These are phyloP conservation scores for Eupithecia subfuscata DNA, from an alignment of 2,888 invertebrate species.

Conservation along the genomic window DNA sequence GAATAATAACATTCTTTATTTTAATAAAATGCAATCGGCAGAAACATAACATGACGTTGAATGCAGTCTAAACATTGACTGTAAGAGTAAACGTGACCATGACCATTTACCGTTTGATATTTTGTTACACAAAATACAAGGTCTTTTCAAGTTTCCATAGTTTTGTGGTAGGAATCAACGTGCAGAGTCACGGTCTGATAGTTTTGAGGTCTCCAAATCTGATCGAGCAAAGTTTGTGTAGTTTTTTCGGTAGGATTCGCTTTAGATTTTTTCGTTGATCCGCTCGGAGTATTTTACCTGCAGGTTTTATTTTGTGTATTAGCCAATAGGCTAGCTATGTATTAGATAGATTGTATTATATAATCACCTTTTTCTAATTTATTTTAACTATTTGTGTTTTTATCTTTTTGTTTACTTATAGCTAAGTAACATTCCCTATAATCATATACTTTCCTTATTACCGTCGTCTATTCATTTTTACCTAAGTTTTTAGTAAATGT, in stretches of 20 bases:
- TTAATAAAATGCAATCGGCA: too few species aligned
- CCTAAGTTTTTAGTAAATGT: too few species aligned
- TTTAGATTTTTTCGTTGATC: slow-evolving; percentile 29
- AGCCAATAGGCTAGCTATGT: too few species aligned
- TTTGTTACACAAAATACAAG: neutral
- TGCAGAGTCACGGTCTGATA: slow-evolving; percentile 40
- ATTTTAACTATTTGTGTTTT: too few species aligned
- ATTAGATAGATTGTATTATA: too few species aligned
- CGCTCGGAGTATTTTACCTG: neutral
- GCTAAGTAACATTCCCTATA: too few species aligned
- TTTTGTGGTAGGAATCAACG: slow-evolving; percentile 32
- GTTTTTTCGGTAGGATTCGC: slow-evolving; percentile 44
- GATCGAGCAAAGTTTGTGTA: slow-evolving; percentile 44
- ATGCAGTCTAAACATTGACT: neutral
- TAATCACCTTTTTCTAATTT: too few species aligned
- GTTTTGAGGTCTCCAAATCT: slow-evolving; percentile 47
- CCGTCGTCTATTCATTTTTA: too few species aligned
- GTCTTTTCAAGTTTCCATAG: neutral
- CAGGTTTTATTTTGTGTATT: neutral
- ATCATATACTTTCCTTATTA: too few species aligned
- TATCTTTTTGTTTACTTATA: too few species aligned
- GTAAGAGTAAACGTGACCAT: too few species aligned
- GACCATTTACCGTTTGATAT: neutral
- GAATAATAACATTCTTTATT: too few species aligned
- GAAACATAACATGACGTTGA: neutral